These are phyloP conservation scores for Cynopterus sphinx DNA, from an alignment of 2,797 vertebrate genomes.

Conservation along the genomic window DNA sequence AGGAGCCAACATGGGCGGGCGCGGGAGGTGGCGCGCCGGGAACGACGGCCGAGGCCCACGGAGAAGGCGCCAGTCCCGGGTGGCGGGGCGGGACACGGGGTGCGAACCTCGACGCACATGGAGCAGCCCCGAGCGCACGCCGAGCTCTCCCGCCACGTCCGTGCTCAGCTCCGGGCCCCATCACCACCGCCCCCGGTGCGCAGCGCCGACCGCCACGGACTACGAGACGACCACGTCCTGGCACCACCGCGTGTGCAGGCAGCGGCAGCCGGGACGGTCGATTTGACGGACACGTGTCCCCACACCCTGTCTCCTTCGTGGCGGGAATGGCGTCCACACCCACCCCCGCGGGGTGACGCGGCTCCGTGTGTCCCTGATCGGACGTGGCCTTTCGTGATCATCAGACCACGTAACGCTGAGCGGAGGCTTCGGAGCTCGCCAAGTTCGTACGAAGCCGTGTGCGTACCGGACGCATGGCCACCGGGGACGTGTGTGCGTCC, in stretches of 20 bases:
- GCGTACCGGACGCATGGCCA: neutral
- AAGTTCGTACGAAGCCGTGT: neutral
- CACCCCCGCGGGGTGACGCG: neutral
- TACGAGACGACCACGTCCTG: neutral
- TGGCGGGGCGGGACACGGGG: too few relatives aligned
- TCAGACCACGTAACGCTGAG: neutral
- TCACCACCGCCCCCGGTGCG: fast-evolving
- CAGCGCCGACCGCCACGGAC: neutral
- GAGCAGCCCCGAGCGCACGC: too few relatives aligned
- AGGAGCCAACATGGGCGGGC: neutral
- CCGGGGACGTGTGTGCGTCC: neutral
- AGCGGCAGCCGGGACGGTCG: neutral
- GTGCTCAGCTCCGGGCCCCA: neutral
- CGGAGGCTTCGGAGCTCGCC: neutral
- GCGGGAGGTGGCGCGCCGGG: fast-evolving
- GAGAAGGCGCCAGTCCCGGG: fast-evolving
- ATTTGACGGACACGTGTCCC: neutral
- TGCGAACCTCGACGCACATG: too few relatives aligned
- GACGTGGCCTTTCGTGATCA: neutral
- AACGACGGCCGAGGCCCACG: neutral
- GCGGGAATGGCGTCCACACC: neutral
- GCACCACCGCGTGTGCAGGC: neutral
- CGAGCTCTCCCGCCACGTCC: too few relatives aligned
- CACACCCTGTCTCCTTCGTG: neutral
- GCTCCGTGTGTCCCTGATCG: neutral